Conservation (phyloP, 2,797 vertebrate genomes). For the Danio jaintianensis region DNA sequence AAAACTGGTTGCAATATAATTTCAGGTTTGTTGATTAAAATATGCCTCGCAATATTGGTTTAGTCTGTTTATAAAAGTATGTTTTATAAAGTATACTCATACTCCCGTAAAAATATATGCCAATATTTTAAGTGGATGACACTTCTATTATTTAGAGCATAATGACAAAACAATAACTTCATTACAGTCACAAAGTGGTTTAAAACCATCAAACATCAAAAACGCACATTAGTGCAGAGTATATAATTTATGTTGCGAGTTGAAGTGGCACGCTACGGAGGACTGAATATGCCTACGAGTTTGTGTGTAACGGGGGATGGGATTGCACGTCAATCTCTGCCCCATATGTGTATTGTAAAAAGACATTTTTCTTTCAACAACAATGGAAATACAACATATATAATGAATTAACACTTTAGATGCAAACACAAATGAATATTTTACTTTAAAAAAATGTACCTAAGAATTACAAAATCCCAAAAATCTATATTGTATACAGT, state of each 20-base stretch:
- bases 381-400: too few relatives aligned
- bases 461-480: too few relatives aligned
- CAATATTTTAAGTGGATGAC: not conserved
- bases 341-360: not conserved
- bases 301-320: slow-evolving; percentile 16
- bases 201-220: slow-evolving; percentile 4
- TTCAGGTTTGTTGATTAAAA: too few relatives aligned
- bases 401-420: too few relatives aligned
- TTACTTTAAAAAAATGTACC: too few relatives aligned
- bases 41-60: not conserved
- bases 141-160: not conserved
- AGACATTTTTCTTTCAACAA: too few relatives aligned
- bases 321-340: not conserved
- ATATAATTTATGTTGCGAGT: slow-evolving; percentile 30
- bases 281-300: slow-evolving; percentile 10
- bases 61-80: not conserved
- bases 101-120: not conserved
- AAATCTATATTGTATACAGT: too few relatives aligned
- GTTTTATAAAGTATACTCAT: not conserved
- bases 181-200: slow-evolving; percentile 22
- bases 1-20: not conserved
- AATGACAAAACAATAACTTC: not conserved
- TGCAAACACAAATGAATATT: too few relatives aligned
- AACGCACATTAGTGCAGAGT: not conserved
- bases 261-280: slow-evolving; percentile 19